Conservation (phyloP, 2,113 vertebrate genomes). For the Urocitellus parryii region DNA sequence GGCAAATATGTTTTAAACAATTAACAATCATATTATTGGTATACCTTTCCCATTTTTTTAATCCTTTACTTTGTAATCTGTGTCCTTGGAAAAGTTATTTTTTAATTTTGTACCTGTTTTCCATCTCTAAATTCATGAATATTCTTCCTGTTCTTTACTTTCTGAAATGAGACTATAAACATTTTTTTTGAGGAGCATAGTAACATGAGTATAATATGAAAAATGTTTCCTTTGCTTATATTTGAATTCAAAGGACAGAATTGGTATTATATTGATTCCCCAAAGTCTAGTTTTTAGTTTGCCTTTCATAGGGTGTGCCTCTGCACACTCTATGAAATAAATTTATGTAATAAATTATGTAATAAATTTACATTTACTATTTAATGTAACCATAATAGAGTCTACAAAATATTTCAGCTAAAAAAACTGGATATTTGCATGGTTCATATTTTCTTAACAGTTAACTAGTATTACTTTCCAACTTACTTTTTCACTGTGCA, state of each 20-base stretch:
- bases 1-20: background rate
- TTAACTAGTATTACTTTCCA: constrained; percentile 35
- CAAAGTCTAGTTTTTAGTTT: background rate
- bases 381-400: background rate
- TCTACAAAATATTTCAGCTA: constrained; percentile 3
- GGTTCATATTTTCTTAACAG: constrained; percentile 42
- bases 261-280: background rate
- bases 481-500: constrained; percentile 46
- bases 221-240: background rate
- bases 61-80: background rate
- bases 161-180: background rate
- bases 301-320: background rate
- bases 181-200: background rate
- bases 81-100: background rate
- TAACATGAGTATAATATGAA: background rate
- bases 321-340: no score
- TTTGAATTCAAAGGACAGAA: background rate
- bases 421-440: constrained; percentile 17
- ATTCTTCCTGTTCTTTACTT: background rate
- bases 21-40: background rate
- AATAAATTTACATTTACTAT: background rate
- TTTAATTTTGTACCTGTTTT: background rate
- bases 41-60: background rate
- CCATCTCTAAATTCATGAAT: background rate
- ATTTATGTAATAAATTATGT: background rate